These are phyloP conservation scores for Heliangelus exortis DNA, from an alignment of 2,797 vertebrate genomes.

Conservation along the genomic window DNA sequence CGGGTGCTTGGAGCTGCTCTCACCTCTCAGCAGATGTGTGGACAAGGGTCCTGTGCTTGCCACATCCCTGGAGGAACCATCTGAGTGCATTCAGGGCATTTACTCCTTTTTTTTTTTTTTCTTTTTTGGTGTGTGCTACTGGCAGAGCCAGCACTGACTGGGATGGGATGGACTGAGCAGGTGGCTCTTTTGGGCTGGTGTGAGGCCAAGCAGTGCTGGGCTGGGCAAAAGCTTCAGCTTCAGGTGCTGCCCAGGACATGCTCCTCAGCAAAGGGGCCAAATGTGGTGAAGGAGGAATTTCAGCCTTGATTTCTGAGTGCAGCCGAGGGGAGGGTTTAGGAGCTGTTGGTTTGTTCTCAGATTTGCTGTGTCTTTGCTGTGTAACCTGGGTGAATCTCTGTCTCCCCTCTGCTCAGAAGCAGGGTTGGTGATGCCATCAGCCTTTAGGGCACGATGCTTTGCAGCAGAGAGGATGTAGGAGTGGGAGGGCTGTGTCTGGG, in stretches of 20 bases:
- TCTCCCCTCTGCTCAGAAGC: neutral
- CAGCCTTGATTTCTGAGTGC: neutral
- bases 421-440: fast-evolving
- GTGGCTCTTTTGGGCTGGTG: fast-evolving
- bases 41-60: neutral
- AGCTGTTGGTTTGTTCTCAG: neutral
- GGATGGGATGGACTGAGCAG: fast-evolving
- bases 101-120: neutral
- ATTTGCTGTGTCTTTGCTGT: neutral
- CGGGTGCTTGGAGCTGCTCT: neutral
- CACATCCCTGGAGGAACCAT: fast-evolving
- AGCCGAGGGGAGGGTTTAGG: neutral
- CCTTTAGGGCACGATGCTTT: fast-evolving
- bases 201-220: neutral
- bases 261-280: neutral
- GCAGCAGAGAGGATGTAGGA: fast-evolving
- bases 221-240: fast-evolving
- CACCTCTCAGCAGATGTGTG: neutral
- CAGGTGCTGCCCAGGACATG: fast-evolving
- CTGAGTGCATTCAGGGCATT: neutral
- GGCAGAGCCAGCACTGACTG: fast-evolving
- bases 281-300: fast-evolving
- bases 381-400: fast-evolving
- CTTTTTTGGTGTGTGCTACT: fast-evolving
- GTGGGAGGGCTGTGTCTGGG: neutral